Evolutionary conservation across 2,113 vertebrate genomes (phyloP).

Genomic region (Sebastes schlegelii): DNA sequence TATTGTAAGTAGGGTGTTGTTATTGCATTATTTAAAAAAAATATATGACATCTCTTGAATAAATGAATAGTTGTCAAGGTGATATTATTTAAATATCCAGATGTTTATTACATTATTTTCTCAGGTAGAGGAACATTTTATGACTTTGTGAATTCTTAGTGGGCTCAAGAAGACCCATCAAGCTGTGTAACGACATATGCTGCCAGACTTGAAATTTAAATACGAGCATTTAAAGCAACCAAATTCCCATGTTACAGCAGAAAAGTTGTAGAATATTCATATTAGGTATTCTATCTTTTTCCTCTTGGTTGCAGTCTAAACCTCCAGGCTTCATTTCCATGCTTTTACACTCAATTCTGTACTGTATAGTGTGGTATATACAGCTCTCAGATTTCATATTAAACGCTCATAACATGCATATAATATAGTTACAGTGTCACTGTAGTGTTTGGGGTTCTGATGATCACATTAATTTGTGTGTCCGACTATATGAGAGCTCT

Average conservation of each 20-base stretch:
- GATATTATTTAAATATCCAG: background rate
- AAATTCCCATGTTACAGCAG: background rate
- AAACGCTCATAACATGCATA: background rate
- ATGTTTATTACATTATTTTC: background rate
- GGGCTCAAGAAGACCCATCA: background rate
- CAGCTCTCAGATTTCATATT: constrained; percentile 4
- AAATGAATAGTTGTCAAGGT: background rate
- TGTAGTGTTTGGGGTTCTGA: background rate
- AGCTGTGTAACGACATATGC: background rate
- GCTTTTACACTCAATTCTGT: constrained; percentile 2
- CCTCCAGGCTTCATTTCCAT: constrained; percentile 5
- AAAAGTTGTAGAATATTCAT: background rate
- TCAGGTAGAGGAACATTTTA: background rate
- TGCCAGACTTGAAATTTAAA: background rate
- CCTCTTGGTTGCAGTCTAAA: background rate
- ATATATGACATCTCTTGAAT: background rate
- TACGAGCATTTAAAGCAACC: background rate
- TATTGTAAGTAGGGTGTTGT: background rate
- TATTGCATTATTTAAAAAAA: background rate
- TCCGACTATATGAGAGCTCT: background rate
- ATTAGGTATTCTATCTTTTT: background rate
- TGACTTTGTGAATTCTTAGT: background rate
- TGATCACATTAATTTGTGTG: constrained; percentile 9
- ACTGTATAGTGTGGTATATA: background rate
- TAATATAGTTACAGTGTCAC: background rate